A percentile compares a stretch with the other conserved stretches of the same genome.
Evolutionary conservation across 2,113 vertebrate genomes (phyloP).

Genomic region (Sakesphorus luctuosus): DNA sequence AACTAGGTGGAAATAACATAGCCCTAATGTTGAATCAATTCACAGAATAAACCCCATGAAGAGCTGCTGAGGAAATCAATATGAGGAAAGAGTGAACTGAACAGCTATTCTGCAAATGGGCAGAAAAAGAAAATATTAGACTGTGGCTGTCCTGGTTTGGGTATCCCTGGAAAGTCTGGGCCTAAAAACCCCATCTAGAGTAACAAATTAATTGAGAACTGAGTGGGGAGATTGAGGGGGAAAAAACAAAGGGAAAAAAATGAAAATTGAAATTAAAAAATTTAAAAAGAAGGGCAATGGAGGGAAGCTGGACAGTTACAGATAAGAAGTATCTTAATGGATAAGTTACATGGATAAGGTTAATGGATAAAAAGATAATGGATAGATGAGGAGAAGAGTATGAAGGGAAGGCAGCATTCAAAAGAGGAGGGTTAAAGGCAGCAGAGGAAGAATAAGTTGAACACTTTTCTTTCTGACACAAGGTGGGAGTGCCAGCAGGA

Average conservation of each 20-base stretch:
- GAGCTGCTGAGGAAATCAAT: constrained; percentile 20
- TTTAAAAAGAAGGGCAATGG: background rate
- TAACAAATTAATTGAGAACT: background rate
- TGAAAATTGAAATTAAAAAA: background rate
- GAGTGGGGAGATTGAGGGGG: background rate
- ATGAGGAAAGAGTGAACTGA: background rate
- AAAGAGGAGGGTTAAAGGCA: background rate
- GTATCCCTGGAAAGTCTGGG: background rate
- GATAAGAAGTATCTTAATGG: background rate
- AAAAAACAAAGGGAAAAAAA: background rate
- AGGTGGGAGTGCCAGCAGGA: background rate
- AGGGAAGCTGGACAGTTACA: background rate
- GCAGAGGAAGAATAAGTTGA: background rate
- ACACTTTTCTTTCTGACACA: background rate
- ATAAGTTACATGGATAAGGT: background rate
- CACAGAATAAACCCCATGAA: constrained; percentile 20
- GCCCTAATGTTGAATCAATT: constrained; percentile 24
- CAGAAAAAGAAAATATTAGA: background rate
- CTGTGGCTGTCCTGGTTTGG: background rate
- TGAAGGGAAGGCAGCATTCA: background rate
- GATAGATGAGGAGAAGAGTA: background rate
- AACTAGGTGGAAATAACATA: background rate
- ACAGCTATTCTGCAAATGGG: background rate
- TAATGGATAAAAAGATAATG: background rate
- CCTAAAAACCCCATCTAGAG: background rate